A percentile compares a stretch with the other conserved stretches of the same genome.
These are phyloP conservation scores for Drosophila rellima DNA, from an alignment of 2,888 invertebrate species.

Conservation along the genomic window DNA sequence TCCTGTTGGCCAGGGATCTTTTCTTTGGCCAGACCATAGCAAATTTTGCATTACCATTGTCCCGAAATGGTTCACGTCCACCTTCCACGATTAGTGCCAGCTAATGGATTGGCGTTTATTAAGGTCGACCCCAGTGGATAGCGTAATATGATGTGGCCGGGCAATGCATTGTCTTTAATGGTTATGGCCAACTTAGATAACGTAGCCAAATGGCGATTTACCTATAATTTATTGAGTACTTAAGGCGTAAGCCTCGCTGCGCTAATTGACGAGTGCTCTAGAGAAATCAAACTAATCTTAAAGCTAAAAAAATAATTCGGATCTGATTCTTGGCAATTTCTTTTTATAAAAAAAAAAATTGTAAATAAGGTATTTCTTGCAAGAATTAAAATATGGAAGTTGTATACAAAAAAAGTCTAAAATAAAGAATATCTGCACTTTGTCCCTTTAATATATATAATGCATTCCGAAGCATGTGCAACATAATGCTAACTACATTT, in stretches of 20 bases:
- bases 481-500: not conserved
- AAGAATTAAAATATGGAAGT: not conserved
- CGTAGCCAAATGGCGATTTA: conserved; percentile 38
- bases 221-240: conserved; percentile 55
- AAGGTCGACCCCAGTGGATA: conserved; percentile 33
- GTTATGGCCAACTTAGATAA: conserved; percentile 25
- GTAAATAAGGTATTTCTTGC: not conserved
- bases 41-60: conserved; percentile 64
- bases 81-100: conserved; percentile 66
- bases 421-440: not conserved
- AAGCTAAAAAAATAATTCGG: not conserved
- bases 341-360: too few relatives aligned
- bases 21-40: conserved; percentile 30
- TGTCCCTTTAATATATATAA: not conserved
- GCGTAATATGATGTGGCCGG: conserved; percentile 10
- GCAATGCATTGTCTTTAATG: conserved; percentile 25
- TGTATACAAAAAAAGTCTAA: too few relatives aligned
- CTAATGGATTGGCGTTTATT: conserved; percentile 77
- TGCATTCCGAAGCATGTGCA: not conserved
- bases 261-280: conserved; percentile 37
- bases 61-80: conserved; percentile 57
- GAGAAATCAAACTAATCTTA: conserved; percentile 20
- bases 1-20: conserved; percentile 15
- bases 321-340: too few relatives aligned
- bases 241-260: conserved; percentile 8